These are phyloP conservation scores for Vimba vimba DNA, from an alignment of 2,113 vertebrate species.

Conservation along the genomic window DNA sequence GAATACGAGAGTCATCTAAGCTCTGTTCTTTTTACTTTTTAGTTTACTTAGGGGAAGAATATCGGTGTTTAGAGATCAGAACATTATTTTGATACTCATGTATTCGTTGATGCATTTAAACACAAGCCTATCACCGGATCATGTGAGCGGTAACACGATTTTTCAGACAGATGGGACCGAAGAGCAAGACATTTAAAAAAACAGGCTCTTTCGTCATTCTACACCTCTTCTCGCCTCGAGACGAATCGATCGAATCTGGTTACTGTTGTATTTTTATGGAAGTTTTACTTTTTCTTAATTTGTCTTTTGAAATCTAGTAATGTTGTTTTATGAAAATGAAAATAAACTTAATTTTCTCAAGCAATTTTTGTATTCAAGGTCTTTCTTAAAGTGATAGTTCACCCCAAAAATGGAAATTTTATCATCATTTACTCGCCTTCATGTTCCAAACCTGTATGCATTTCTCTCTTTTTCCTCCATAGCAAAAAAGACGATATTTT, in stretches of 20 bases:
- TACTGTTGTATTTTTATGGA: constrained; percentile 55
- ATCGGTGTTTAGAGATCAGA: background rate
- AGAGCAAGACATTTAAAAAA: background rate
- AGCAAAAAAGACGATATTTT: background rate
- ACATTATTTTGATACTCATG: constrained; percentile 8
- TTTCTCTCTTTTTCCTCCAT: background rate
- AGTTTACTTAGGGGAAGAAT: background rate
- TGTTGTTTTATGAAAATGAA: constrained; percentile 58
- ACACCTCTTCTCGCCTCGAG: background rate
- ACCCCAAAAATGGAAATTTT: background rate
- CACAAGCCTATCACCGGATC: background rate
- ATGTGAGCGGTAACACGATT: background rate
- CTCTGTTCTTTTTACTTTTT: constrained; percentile 41
- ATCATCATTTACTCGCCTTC: background rate
- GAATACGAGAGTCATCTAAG: background rate
- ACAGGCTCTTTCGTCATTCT: background rate
- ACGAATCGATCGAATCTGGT: constrained; percentile 45
- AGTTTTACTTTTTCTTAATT: constrained; percentile 55
- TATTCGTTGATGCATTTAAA: constrained; percentile 9
- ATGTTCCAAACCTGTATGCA: background rate
- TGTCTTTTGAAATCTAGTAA: constrained; percentile 49
- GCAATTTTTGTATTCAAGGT: constrained; percentile 5
- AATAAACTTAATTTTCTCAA: constrained; percentile 65
- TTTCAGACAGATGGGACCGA: background rate
- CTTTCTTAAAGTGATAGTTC: background rate